Percentiles rank a stretch among this genome's conserved stretches.
Conservation (phyloP, 1,140 invertebrate genomes). For the Ylistrum balloti region DNA sequence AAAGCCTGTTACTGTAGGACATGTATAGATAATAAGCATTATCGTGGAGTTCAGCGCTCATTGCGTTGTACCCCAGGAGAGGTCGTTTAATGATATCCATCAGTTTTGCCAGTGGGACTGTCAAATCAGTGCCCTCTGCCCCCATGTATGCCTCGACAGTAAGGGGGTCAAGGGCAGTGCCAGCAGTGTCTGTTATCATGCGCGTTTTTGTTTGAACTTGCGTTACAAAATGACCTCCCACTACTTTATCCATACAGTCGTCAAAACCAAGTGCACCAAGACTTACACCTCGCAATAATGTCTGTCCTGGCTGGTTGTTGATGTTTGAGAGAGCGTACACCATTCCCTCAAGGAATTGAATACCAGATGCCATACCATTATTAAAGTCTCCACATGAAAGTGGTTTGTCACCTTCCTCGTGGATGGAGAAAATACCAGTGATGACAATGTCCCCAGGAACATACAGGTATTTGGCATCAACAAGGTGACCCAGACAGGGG, state of each 20-base stretch:
- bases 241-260: slow-evolving; percentile 71
- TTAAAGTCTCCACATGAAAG: slow-evolving; percentile 69
- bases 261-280: slow-evolving; percentile 84
- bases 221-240: slow-evolving; percentile 64
- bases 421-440: slow-evolving; percentile 76
- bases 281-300: slow-evolving; percentile 84
- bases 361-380: slow-evolving; percentile 67
- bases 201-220: slow-evolving; percentile 68
- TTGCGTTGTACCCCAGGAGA: slow-evolving; percentile 90
- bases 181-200: slow-evolving; percentile 65
- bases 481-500: slow-evolving; percentile 67
- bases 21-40: slow-evolving; percentile 72
- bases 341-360: slow-evolving; percentile 91
- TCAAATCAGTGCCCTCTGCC: slow-evolving; percentile 57
- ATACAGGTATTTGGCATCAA: slow-evolving; percentile 67
- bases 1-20: slow-evolving; percentile 40
- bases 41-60: slow-evolving; percentile 51
- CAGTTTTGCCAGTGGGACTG: slow-evolving; percentile 71
- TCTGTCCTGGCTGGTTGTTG: slow-evolving; percentile 83
- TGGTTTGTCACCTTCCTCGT: slow-evolving; percentile 63
- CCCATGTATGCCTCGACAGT: slow-evolving; percentile 75
- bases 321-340: slow-evolving; percentile 89
- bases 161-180: slow-evolving; percentile 68
- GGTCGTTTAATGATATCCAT: slow-evolving; percentile 87
- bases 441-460: slow-evolving; percentile 74